Percentiles rank a stretch among this genome's conserved stretches.
Conservation (phyloP, 2,113 vertebrate species). For the Cygnus atratus region DNA sequence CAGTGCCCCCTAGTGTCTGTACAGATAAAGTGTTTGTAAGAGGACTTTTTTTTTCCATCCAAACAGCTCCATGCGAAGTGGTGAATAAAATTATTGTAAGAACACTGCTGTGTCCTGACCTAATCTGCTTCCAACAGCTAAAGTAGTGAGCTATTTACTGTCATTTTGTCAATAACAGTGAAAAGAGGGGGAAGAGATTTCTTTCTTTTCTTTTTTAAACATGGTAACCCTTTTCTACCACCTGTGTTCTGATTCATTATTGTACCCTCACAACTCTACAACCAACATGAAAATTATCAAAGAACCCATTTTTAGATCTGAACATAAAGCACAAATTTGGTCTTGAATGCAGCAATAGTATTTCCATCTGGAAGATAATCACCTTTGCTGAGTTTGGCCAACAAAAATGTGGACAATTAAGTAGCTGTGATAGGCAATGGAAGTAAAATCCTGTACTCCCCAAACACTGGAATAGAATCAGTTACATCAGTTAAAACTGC, state of each 20-base stretch:
- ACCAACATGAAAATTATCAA: neutral
- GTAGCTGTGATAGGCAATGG: neutral
- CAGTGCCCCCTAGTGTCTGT: neutral
- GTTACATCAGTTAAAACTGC: neutral
- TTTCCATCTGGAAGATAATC: neutral
- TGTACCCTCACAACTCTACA: neutral
- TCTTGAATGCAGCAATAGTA: neutral
- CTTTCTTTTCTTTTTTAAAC: neutral
- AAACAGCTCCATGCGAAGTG: neutral
- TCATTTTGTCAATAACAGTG: neutral
- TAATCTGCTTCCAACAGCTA: neutral
- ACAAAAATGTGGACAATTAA: neutral
- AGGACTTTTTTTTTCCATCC: neutral
- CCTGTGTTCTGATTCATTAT: neutral
- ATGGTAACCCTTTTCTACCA: neutral
- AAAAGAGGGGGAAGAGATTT: neutral
- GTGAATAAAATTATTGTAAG: accelerated
- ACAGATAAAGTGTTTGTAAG: neutral
- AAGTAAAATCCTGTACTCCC: neutral
- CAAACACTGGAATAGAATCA: neutral
- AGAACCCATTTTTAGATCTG: neutral
- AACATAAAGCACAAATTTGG: neutral
- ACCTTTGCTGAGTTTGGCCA: neutral
- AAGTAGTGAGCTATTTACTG: neutral
- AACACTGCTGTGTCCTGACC: neutral